Base-by-base conservation (phyloP, 2,888 invertebrate genomes). In the Drosophila buzzatii region DNA sequence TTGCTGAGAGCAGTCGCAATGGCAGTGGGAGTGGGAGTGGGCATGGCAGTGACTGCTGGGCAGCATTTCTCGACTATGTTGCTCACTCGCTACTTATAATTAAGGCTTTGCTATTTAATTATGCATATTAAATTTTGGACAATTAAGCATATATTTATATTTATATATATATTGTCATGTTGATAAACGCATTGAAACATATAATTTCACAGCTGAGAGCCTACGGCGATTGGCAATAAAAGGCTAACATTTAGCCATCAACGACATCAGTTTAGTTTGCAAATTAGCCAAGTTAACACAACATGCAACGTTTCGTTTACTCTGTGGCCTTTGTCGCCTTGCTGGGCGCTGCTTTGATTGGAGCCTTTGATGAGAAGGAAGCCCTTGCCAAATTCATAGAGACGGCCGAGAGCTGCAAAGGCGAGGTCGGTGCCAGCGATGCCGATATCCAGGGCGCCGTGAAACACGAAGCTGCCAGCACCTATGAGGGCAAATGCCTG, bases 171-270 rank as follows among this genome's bases (percentile, higher is more conserved):
- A 44, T 68, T 68, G 64, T 55, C 23, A 60, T 60, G 20, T 51
- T 58, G 51, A 53, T 58, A 76, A 81, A 70, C 45, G 65, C 8
- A 60, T 60, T 53, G 51, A 57, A 55, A 42, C 61, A 59, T 83
- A 82, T 91, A 84, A 92, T 91, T 91, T 91, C 80, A 90, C 83
- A 92, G 84, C 64, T 82, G 80, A 86, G 72, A 59, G 76, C 69
- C 42, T 56, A 45, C 65, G 45, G 66, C 57, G 55, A 9, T 14
- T n/a, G 33, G 35, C 44, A 82, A 90, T 90, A 90, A 76, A 82
- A 71, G 10, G 41, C 47, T 2, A n/a, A 23, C 39, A 39, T 33
- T 39, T 52, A 14, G 16, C 14, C 8, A 20, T 14, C 44, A 51
- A 51, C n/a, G 12, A 58, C 60, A 79, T 51, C 71, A 81, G 68